phyloP scores from a whole-genome alignment of 2,888 invertebrate genomes.

The Epinotia brunnichana region DNA sequence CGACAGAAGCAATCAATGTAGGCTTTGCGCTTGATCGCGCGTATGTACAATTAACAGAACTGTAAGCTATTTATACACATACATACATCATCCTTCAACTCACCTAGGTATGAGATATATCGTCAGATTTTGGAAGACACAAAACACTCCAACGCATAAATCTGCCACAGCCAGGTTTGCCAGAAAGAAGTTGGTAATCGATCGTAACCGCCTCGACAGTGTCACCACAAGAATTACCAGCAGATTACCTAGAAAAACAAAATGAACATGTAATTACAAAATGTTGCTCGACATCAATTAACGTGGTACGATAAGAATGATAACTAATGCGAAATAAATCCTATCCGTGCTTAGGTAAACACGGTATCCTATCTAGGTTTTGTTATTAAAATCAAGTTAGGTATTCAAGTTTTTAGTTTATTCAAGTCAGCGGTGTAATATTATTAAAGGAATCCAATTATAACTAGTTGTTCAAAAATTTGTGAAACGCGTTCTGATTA shows the following conservation, averaged over 20 bases:
- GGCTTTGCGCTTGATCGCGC: neutral
- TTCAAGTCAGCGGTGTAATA: conserved; percentile 10
- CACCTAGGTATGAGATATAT: conserved; percentile 90
- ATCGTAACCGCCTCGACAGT: conserved; percentile 90
- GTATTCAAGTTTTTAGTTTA: conserved; percentile 5
- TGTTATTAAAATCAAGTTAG: conserved; percentile 26
- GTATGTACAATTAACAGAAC: neutral
- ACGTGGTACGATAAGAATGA: neutral
- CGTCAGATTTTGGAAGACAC: conserved; percentile 94
- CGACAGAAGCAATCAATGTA: conserved; percentile 2
- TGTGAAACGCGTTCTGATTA: neutral
- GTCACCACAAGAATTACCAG: conserved; percentile 94
- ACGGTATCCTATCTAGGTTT: neutral
- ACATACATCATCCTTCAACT: conserved; percentile 55
- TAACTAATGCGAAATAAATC: conserved; percentile 11
- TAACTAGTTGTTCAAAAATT: conserved; percentile 7
- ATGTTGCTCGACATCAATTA: neutral
- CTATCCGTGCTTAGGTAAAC: neutral
- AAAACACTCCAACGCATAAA: conserved; percentile 95
- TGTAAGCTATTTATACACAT: neutral
- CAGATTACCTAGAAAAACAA: conserved; percentile 88
- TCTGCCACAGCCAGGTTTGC: conserved; percentile 96
- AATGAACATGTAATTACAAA: neutral
- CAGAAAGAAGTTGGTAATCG: conserved; percentile 95
- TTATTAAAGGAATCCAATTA: conserved; percentile 9